A percentile compares a stretch with the other conserved stretches of the same genome.
Conservation (phyloP, 2,888 invertebrate genomes). For the Cetonia aurata region DNA sequence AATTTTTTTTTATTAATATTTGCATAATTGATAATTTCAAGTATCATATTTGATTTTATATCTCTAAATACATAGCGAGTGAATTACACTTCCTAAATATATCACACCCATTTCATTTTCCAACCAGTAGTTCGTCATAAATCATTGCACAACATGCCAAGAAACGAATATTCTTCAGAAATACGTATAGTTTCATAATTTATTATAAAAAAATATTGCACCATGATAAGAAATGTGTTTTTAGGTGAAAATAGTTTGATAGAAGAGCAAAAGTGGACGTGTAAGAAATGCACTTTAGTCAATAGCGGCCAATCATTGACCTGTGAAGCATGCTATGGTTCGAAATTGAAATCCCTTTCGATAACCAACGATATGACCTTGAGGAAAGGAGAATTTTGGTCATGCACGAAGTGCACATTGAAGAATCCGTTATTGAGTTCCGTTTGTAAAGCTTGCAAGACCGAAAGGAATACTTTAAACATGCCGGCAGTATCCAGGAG, state of each 20-base stretch:
- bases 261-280: conserved; percentile 79
- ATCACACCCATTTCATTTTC: background rate
- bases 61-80: background rate
- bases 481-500: conserved; percentile 64
- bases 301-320: conserved; percentile 79
- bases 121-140: too few relatives aligned
- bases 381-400: conserved; percentile 81
- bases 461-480: conserved; percentile 65
- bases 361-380: conserved; percentile 77
- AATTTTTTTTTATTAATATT: too few relatives aligned
- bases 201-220: background rate
- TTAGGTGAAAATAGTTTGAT: conserved; percentile 38
- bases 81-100: conserved; percentile 10
- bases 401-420: conserved; percentile 84
- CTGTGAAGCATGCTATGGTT: conserved; percentile 91
- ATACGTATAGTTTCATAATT: too few relatives aligned
- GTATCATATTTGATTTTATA: background rate
- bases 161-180: too few relatives aligned
- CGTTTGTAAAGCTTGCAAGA: conserved; percentile 83
- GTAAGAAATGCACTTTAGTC: conserved; percentile 88
- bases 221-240: background rate
- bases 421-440: conserved; percentile 80
- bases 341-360: conserved; percentile 78
- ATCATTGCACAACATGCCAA: too few relatives aligned
- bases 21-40: too few relatives aligned